These are phyloP conservation scores for Pogonomyrmex californicus DNA, from an alignment of 1,140 invertebrate genomes.

Conservation along the genomic window DNA sequence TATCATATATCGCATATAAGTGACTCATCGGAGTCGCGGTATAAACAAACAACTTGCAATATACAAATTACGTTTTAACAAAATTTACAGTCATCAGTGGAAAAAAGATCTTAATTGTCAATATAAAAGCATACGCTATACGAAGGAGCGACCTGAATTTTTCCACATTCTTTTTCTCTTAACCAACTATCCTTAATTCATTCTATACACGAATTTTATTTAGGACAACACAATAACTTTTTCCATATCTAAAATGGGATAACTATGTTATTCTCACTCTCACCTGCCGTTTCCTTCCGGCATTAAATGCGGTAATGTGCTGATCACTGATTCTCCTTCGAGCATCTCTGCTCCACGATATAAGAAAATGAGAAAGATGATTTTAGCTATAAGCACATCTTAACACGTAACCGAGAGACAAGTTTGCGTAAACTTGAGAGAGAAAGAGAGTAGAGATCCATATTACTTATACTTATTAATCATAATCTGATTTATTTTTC, in stretches of 20 bases:
- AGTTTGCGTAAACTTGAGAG: conserved; percentile 51
- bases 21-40: conserved; percentile 25
- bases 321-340: neutral
- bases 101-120: conserved; percentile 77
- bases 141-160: conserved; percentile 11
- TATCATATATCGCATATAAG: conserved; percentile 7
- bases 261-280: conserved; percentile 63
- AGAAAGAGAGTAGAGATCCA: conserved; percentile 20
- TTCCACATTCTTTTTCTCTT: conserved; percentile 37
- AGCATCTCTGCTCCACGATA: neutral
- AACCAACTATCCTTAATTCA: conserved; percentile 49
- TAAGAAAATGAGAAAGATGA: conserved; percentile 46
- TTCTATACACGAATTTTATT: conserved; percentile 58
- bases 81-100: conserved; percentile 79
- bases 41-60: conserved; percentile 68
- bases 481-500: conserved; percentile 6
- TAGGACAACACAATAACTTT: conserved; percentile 61
- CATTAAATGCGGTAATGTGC: conserved; percentile 3
- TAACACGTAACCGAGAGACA: conserved; percentile 13
- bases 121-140: conserved; percentile 73
- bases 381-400: conserved; percentile 50
- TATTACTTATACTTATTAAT: conserved; percentile 47
- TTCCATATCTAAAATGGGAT: conserved; percentile 59
- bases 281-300: conserved; percentile 11
- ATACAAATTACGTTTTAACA: conserved; percentile 75